Conservation (phyloP, 2,113 vertebrate genomes). For the Chionomys nivalis region DNA sequence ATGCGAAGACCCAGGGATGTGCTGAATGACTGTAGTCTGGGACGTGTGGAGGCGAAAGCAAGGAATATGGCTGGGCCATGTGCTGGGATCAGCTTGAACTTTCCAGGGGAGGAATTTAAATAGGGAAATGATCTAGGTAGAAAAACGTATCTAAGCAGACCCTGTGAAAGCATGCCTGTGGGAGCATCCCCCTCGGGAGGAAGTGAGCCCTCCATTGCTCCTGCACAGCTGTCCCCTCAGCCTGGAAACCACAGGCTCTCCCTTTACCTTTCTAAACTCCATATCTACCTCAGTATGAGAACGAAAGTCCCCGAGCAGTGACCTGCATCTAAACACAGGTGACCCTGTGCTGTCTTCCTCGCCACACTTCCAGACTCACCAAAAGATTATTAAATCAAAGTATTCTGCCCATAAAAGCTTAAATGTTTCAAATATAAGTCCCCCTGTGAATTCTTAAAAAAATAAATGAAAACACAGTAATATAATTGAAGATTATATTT, state of each 20-base stretch:
- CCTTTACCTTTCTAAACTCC: neutral
- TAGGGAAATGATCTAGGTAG: neutral
- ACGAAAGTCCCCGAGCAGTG: neutral
- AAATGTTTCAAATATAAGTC: constrained; percentile 38
- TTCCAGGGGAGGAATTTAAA: neutral
- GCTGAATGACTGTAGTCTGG: neutral
- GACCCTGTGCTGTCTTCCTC: neutral
- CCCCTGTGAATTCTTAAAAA: neutral
- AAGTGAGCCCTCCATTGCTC: neutral
- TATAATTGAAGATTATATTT: neutral
- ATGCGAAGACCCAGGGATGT: neutral
- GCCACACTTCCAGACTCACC: neutral
- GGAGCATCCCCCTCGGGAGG: neutral
- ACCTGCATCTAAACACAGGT: neutral
- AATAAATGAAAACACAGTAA: constrained; percentile 1
- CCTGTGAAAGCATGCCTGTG: neutral
- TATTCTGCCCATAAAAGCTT: neutral
- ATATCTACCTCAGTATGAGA: neutral
- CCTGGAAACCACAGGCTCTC: neutral
- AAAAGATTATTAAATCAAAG: neutral
- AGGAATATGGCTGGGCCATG: too few relatives aligned
- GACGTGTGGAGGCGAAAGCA: neutral
- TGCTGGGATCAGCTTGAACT: neutral
- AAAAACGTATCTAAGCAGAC: neutral
- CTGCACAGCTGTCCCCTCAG: neutral